These are phyloP conservation scores for Temnothorax unifasciatus DNA, from an alignment of 2,888 invertebrate genomes.

Conservation along the genomic window DNA sequence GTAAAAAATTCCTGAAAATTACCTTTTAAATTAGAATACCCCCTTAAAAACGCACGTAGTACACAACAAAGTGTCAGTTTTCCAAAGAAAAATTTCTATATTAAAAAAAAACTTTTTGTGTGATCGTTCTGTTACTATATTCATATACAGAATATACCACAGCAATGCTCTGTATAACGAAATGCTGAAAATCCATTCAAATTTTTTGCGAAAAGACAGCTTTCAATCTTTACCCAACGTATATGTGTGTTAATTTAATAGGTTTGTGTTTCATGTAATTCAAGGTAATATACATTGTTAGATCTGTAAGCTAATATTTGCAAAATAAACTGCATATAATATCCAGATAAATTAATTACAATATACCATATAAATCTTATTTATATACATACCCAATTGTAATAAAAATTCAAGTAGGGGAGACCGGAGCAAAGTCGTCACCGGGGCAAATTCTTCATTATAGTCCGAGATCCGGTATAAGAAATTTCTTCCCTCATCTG, in stretches of 20 bases:
- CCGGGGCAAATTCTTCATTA: too few relatives aligned
- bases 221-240: not conserved
- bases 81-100: not conserved
- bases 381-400: not conserved
- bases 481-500: too few relatives aligned
- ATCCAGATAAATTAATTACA: not conserved
- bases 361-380: not conserved
- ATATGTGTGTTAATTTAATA: not conserved
- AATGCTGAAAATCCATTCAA: not conserved
- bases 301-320: not conserved
- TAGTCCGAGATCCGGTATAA: too few relatives aligned
- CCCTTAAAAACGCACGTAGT: too few relatives aligned
- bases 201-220: not conserved
- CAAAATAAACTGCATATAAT: not conserved
- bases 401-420: slow-evolving; percentile 6
- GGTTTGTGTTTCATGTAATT: not conserved
- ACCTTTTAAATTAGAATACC: too few relatives aligned
- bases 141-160: not conserved
- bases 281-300: not conserved
- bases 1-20: too few relatives aligned
- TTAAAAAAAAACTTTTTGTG: not conserved
- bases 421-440: too few relatives aligned
- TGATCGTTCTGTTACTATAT: not conserved
- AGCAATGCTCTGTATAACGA: not conserved
- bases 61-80: not conserved